Conservation (phyloP, 2,888 invertebrate genomes). For the Cybosia mesomella region DNA sequence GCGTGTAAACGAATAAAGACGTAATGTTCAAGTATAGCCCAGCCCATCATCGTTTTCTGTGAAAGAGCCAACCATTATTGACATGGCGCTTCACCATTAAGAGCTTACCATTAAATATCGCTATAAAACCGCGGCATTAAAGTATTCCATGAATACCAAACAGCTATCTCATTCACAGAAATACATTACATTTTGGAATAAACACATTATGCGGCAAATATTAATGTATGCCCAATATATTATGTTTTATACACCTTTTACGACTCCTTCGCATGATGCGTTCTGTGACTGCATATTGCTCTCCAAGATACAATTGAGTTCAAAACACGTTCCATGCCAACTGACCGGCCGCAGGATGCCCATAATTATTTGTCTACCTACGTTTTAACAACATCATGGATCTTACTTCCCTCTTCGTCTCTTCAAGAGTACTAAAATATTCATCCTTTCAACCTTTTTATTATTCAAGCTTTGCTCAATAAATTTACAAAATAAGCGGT, state of each 20-base stretch:
- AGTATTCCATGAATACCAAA: conserved; percentile 28
- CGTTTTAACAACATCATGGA: background rate
- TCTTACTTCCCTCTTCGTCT: background rate
- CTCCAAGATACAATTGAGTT: background rate
- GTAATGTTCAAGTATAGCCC: background rate
- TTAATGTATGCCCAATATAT: conserved; percentile 20
- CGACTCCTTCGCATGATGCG: background rate
- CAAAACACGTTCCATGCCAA: background rate
- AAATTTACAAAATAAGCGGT: background rate
- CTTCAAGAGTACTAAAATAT: background rate
- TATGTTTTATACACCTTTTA: conserved; percentile 19
- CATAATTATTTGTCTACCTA: background rate
- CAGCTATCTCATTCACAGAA: conserved; percentile 22
- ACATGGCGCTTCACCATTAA: conserved; percentile 17
- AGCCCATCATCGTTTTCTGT: background rate
- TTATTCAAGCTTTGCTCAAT: background rate
- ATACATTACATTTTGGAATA: conserved; percentile 23
- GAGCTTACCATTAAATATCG: conserved; percentile 24
- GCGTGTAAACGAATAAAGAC: background rate
- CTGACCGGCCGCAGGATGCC: background rate
- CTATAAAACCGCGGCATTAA: conserved; percentile 21
- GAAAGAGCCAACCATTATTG: conserved; percentile 19
- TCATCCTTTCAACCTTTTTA: background rate
- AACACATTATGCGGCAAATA: conserved; percentile 14
- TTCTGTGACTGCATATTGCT: background rate